These are phyloP conservation scores for Escarpia spicata DNA, from an alignment of 2,888 invertebrate species.

Conservation along the genomic window DNA sequence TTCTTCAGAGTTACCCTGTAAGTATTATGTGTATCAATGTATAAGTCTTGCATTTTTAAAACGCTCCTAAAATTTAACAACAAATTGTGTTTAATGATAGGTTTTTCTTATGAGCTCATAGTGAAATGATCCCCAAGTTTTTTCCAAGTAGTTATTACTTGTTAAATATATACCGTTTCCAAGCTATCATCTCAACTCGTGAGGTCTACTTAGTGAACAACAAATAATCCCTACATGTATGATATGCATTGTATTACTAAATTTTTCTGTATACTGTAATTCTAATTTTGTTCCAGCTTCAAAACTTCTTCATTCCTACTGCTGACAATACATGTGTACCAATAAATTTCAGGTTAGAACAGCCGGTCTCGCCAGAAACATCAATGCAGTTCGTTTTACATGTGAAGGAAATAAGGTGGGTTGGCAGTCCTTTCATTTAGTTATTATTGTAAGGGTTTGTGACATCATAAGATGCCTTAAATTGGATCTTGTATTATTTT, in stretches of 20 bases:
- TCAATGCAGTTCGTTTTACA: slow-evolving; percentile 67
- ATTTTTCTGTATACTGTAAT: neutral
- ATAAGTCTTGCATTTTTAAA: too few relatives aligned
- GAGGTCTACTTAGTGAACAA: too few relatives aligned
- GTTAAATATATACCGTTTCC: too few relatives aligned
- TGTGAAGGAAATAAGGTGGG: slow-evolving; percentile 65
- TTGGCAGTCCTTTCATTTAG: neutral
- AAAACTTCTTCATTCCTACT: neutral
- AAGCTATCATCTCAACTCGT: too few relatives aligned
- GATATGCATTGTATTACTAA: neutral
- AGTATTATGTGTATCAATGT: slow-evolving; percentile 22
- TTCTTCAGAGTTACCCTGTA: slow-evolving; percentile 65
- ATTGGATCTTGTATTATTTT: too few relatives aligned
- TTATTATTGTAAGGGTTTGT: neutral
- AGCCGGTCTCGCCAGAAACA: slow-evolving; percentile 65
- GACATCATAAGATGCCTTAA: too few relatives aligned
- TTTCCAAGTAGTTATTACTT: too few relatives aligned
- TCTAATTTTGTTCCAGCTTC: neutral
- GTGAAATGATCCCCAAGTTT: too few relatives aligned
- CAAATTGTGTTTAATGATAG: too few relatives aligned
- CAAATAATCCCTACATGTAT: too few relatives aligned
- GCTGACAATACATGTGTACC: neutral
- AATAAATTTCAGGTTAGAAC: slow-evolving; percentile 62
- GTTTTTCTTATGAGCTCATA: too few relatives aligned
- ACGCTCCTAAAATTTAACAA: too few relatives aligned